Base-by-base conservation (phyloP, 1,140 invertebrate species). In the Apis laboriosa region DNA sequence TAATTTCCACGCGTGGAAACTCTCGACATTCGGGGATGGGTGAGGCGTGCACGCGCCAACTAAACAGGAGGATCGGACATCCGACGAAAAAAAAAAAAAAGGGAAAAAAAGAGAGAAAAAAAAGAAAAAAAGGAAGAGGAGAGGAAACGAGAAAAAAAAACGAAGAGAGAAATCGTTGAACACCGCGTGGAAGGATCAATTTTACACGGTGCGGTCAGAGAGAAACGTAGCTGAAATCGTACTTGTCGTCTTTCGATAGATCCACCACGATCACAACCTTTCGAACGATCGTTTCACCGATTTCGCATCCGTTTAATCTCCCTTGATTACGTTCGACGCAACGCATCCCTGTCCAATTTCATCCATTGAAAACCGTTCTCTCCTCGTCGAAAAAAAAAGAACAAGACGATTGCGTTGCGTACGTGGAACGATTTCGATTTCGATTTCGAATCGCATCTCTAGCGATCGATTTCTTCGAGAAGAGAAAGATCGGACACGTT, bases 1-100 rank as follows among this genome's bases (percentile, higher is more conserved):
- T 64, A 56, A 76, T 81, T 81, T 76, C 21, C 72, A 76, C 70
- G 51, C 70, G 72, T 24, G 34, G 34, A 58, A 66, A 53, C 73
- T 60, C 24, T 60, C 24, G 15, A 43, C 49, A 4, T 53, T 13
- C 21, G 9, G 12, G 4, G 8, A n/a, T 13, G 9, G 55, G 28
- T 19, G 21, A 28, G 13, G 74, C 49, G 43, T 64, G 60, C n/a
- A 51, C 60, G 49, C 61, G 28, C 24, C 49, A 61, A 51, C 34
- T 49, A 49, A 60, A 75, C 72, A 21, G 9, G 7, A 11, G 19
- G 49, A 74, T 24, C 34, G 34, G 34, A 43, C 5, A 43, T 7
- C 5, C 34, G 34, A 49, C n/a, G 19, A 24, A 5, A 11, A 17
- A 58, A 53, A 21, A 64, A 19, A 34, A 19, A 1, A n/a, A 58